Evolutionary conservation across 2,888 invertebrate species (phyloP).

Genomic region (Alsophila aescularia): DNA sequence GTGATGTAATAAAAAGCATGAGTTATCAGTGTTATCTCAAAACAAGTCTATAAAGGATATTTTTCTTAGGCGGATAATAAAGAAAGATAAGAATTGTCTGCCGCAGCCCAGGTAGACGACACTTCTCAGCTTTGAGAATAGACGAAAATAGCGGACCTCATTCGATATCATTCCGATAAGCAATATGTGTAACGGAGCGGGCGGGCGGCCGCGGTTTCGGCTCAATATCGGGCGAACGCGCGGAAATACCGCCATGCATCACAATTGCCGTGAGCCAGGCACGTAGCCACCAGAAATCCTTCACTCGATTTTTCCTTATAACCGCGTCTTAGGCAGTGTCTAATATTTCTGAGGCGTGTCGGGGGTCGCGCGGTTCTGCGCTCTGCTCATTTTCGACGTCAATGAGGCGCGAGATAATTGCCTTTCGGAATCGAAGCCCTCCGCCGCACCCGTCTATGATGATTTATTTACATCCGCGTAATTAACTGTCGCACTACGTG

Average conservation of each 20-base stretch:
- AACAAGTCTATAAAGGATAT: conserved; percentile 14
- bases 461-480: conserved; percentile 84
- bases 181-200: conserved; percentile 64
- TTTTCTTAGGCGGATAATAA: conserved; percentile 47
- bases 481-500: conserved; percentile 84
- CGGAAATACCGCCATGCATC: conserved; percentile 74
- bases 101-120: conserved; percentile 53
- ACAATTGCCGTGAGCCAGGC: conserved; percentile 70
- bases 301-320: conserved; percentile 73
- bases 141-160: conserved; percentile 67
- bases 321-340: conserved; percentile 68
- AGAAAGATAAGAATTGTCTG: conserved; percentile 54
- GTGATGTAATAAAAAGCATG: conserved; percentile 11
- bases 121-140: conserved; percentile 57
- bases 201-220: conserved; percentile 56
- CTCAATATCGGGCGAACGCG: conserved; percentile 67
- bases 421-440: conserved; percentile 78
- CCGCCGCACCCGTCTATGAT: conserved; percentile 78
- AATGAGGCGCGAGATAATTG: conserved; percentile 83
- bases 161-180: conserved; percentile 73
- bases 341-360: conserved; percentile 69
- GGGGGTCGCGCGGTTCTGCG: conserved; percentile 52
- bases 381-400: conserved; percentile 76
- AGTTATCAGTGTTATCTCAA: conserved; percentile 12
- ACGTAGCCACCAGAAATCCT: conserved; percentile 70